These are phyloP conservation scores for Drosophila eugracilis DNA, from an alignment of 1,140 invertebrate species.

Conservation along the genomic window DNA sequence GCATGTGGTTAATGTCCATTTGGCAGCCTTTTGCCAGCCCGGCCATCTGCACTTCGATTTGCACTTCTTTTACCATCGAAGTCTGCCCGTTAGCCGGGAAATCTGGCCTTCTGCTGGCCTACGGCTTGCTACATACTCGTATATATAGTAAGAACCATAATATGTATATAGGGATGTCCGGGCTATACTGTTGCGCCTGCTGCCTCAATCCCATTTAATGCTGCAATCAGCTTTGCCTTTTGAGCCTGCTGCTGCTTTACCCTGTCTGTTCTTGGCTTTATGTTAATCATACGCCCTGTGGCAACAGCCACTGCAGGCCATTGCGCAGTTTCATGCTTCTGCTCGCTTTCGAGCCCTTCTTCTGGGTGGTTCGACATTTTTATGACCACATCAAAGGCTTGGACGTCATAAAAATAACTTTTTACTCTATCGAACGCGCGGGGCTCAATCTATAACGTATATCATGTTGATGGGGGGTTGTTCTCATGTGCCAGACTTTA, in stretches of 20 bases:
- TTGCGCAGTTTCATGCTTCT: conserved; percentile 15
- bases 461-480: conserved; percentile 18
- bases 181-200: conserved; percentile 20
- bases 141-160: background rate
- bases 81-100: conserved; percentile 15
- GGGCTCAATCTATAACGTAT: conserved; percentile 19
- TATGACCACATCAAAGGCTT: conserved; percentile 40
- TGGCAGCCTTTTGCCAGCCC: conserved; percentile 49
- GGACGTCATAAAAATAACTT: conserved; percentile 44
- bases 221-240: conserved; percentile 77
- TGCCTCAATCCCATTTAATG: conserved; percentile 72
- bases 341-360: no score
- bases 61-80: conserved; percentile 31
- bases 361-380: conserved; percentile 19
- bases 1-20: conserved; percentile 74
- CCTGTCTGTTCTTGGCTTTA: conserved; percentile 55
- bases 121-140: background rate
- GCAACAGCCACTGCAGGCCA: conserved; percentile 37
- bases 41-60: conserved; percentile 61
- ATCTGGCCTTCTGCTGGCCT: conserved; percentile 23
- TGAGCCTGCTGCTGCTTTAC: conserved; percentile 60
- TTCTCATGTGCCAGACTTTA: conserved; percentile 33
- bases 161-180: background rate
- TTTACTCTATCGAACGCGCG: conserved; percentile 8
- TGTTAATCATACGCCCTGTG: conserved; percentile 75